These are phyloP conservation scores for Perccottus glenii DNA, from an alignment of 2,113 vertebrate species.

Conservation along the genomic window DNA sequence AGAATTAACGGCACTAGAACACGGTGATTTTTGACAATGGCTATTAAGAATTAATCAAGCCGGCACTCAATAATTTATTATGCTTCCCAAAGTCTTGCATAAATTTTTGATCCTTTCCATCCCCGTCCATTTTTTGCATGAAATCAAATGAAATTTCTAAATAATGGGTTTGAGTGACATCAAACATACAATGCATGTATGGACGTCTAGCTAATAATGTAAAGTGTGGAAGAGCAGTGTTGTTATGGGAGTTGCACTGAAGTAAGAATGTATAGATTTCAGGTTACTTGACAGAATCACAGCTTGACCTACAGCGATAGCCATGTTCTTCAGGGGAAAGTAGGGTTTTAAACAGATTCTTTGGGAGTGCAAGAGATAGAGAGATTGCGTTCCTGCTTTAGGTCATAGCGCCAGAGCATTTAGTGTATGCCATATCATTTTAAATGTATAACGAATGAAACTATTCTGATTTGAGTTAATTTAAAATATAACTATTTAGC, in stretches of 20 bases:
- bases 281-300: neutral
- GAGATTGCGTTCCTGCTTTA: too few species aligned
- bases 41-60: constrained; percentile 82
- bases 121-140: constrained; percentile 76
- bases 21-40: constrained; percentile 79
- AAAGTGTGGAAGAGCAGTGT: neutral
- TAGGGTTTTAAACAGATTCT: neutral
- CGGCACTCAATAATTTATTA: constrained; percentile 76
- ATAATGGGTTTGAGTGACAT: constrained; percentile 66
- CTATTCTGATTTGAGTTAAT: too few species aligned
- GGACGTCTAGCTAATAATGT: neutral
- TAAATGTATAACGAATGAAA: too few species aligned
- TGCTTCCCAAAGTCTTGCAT: constrained; percentile 78
- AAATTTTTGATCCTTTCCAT: constrained; percentile 79
- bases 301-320: constrained; percentile 7
- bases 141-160: constrained; percentile 74
- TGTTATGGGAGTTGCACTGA: too few species aligned
- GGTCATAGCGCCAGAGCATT: too few species aligned
- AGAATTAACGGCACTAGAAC: constrained; percentile 72
- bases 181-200: constrained; percentile 8
- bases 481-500: too few species aligned
- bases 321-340: neutral
- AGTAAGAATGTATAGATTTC: neutral
- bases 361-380: too few species aligned
- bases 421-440: too few species aligned